Evolutionary conservation across 2,113 vertebrate genomes (phyloP).

Genomic region (Microtus montanus): DNA sequence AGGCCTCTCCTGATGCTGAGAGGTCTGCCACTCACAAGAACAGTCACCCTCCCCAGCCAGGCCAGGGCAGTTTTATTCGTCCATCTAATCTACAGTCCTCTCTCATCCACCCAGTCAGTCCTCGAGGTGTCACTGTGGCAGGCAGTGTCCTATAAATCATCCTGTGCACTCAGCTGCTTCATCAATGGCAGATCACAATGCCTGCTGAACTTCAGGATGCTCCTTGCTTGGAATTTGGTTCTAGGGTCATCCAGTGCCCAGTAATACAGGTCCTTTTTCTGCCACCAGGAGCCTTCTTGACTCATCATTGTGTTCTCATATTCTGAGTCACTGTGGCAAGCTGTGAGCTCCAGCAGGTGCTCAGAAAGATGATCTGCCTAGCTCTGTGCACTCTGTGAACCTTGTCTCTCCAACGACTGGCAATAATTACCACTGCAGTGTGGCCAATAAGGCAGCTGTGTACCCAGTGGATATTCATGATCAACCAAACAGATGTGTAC

Average conservation of each 20-base stretch:
- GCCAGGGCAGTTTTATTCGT: accelerated
- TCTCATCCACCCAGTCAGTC: not conserved
- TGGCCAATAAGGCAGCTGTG: not conserved
- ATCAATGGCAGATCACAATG: accelerated
- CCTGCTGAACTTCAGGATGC: not conserved
- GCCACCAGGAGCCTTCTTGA: not conserved
- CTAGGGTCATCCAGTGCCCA: no score
- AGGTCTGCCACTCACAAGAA: not conserved
- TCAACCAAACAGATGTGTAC: no score
- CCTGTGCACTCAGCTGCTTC: not conserved
- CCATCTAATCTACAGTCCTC: not conserved
- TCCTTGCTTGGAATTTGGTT: no score
- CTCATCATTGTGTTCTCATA: not conserved
- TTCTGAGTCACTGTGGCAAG: not conserved
- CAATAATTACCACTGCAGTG: not conserved
- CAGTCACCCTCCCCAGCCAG: no score
- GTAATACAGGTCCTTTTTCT: not conserved
- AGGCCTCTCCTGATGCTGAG: not conserved
- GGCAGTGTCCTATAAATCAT: no score
- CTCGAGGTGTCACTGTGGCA: not conserved
- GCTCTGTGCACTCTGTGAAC: not conserved
- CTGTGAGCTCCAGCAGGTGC: not conserved
- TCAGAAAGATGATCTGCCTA: not conserved
- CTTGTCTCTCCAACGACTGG: not conserved
- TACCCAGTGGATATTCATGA: not conserved